phyloP scores from a whole-genome alignment of 2,113 vertebrate species.

The Uropsilus gracilis region DNA sequence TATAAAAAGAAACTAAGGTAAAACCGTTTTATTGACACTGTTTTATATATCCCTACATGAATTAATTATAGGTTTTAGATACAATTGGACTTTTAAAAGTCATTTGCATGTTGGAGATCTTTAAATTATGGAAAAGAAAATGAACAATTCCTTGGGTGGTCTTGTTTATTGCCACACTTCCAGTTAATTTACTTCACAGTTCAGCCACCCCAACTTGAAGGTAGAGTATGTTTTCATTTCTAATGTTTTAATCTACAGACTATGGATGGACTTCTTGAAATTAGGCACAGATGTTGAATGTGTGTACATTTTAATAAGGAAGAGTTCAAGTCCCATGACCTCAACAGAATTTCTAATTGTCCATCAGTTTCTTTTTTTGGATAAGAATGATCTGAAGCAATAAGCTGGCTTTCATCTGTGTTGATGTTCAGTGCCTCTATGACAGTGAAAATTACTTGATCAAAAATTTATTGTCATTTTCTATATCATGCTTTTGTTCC shows the following conservation, averaged over 20 bases:
- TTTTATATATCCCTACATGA: constrained; percentile 24
- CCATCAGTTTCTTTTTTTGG: neutral
- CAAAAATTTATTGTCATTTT: neutral
- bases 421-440: constrained; percentile 16
- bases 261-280: neutral
- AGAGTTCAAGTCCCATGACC: neutral
- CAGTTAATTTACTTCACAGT: constrained; percentile 34
- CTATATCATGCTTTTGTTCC: neutral
- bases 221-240: neutral
- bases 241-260: neutral
- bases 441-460: constrained; percentile 41
- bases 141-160: constrained; percentile 3
- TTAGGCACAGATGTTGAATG: neutral
- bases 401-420: constrained; percentile 21
- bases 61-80: constrained; percentile 62
- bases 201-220: neutral
- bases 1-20: constrained; percentile 57
- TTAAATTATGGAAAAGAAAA: constrained; percentile 47
- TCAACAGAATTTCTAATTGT: neutral
- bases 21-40: constrained; percentile 36
- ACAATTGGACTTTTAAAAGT: constrained; percentile 40
- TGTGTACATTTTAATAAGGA: neutral
- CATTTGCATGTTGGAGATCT: constrained; percentile 7
- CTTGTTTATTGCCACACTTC: constrained; percentile 10
- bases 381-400: neutral